Evolutionary conservation across 2,113 vertebrate genomes (phyloP), one percentile per base, ranked within the genome.

Genomic region (Pollimyrus isidori): DNA sequence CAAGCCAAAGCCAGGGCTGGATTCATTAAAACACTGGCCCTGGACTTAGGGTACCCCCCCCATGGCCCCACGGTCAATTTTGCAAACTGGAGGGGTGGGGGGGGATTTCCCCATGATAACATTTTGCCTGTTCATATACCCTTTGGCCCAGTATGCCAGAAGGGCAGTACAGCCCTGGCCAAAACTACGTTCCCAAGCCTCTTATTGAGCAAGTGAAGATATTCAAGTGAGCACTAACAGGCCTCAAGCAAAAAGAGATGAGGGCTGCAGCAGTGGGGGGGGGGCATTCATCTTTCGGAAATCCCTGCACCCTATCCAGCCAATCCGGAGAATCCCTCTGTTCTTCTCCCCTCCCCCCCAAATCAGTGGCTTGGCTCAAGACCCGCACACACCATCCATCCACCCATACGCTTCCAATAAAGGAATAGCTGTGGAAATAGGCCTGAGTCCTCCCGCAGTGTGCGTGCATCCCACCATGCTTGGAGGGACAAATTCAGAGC

Each of bases 361-460:
- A 89, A 9, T 26, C 56, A 21, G 80, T 50, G 87, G 69, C 89
- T 56, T 90, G 90, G 88, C 89, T 87, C 86, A 46, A 49, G 21
- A 80, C 88, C 83, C 52, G 69, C 88, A 82, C 92, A 89, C 35
- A 84, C 84, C 21, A 91, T 80, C 73, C 85, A 85, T 73, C 76
- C 45, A 42, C 73, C 89, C 89, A 90, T 89, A 90, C 49, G 80
- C 90, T 91, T 90, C 89, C 62, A 88, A 92, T 89, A 92, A 90
- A 90, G 89, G 73, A 73, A 58, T 26, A 35, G 42, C 89, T 69
- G 49, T 85, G 89, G 86, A 39, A 91, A 52, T 52, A 6, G 48
- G 88, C 53, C 89, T 19, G 87, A 84, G 85, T 69, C 56, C 23
- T 39, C 49, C 49, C 26, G 53, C 2, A 13, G 50, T 9, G 42